Base-by-base conservation (phyloP, 2,888 invertebrate species). In the Drosophila mayaguana region DNA sequence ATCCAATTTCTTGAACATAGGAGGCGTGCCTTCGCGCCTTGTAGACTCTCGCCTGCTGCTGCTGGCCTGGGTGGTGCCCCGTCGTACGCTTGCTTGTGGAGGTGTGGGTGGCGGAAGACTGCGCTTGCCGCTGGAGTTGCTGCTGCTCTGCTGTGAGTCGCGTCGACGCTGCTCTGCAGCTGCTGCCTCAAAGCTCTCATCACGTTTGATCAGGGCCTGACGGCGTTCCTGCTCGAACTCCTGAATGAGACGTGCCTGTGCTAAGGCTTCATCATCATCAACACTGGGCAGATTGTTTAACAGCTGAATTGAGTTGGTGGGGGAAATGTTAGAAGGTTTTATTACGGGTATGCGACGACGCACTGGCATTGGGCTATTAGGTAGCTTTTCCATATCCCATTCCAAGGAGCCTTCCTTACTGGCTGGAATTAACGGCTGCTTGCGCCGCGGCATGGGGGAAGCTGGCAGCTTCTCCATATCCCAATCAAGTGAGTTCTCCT, bases 191-290 rank as follows among this genome's bases (percentile, higher is more conserved):
- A 92, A 93, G 32, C 77, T 80, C 68, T 91, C 90, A 59, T 92
- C 92, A 1, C 93, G 91, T 65, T 90, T 90, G 38, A 91, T 87
- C 5, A 93, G 73, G 0, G 91, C 91, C 53, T 88, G 88, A 12
- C 92, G 85, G 3, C 93, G 84, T 71, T 93, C 91, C 25, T 78
- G 75, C 67, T 93, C 92, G n/a, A 92, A 87, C 57, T 92, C 89
- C 65, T 90, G 83, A 22, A 92, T 92, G 2, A 91, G 69, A 1
- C 90, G 90, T 42, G 83, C 83, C 63, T 90, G 77, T 0, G 76
- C 72, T 2, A 61, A 60, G 32, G 88, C 80, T 0, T 72, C 65
- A 51, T 88, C 80, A 9, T 45, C 73, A 20, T 83, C 78, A 2
- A 43, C 45, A 28, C 54, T 50, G 36, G 81, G 72, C 11, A 91